Evolutionary conservation across 2,888 invertebrate genomes (phyloP).

Genomic region (Drosophila bunnanda): DNA sequence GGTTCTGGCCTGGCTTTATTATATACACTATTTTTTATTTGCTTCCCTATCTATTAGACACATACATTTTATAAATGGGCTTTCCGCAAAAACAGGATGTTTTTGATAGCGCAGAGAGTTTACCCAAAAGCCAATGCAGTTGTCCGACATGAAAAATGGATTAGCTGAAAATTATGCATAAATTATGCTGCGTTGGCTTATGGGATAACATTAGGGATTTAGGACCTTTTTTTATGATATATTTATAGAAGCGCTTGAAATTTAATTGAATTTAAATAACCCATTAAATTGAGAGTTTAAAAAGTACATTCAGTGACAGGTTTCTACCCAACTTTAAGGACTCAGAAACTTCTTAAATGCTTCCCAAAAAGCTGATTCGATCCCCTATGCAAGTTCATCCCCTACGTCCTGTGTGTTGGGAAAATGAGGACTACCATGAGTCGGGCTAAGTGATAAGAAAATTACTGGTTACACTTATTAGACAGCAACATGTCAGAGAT

Average conservation of each 20-base stretch:
- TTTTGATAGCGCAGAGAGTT: conserved; percentile 42
- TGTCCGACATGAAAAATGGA: conserved; percentile 42
- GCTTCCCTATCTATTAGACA: conserved; percentile 26
- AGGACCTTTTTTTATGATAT: neutral
- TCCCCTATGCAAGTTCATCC: neutral
- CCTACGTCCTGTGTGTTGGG: neutral
- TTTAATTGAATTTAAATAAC: neutral
- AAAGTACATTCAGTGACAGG: neutral
- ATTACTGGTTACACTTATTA: conserved; percentile 77
- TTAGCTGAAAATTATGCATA: conserved; percentile 42
- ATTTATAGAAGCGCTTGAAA: neutral
- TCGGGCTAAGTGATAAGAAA: conserved; percentile 67
- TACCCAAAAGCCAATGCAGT: conserved; percentile 25
- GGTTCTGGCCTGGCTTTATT: conserved; percentile 16
- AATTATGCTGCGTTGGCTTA: conserved; percentile 30
- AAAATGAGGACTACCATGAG: conserved; percentile 9
- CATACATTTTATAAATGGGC: conserved; percentile 48
- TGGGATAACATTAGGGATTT: conserved; percentile 26
- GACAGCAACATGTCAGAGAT: conserved; percentile 75
- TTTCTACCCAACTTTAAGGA: neutral
- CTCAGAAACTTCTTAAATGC: no score
- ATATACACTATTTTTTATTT: neutral
- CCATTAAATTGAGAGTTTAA: neutral
- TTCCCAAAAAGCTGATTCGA: neutral
- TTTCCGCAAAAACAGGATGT: conserved; percentile 53